A percentile compares a stretch with the other conserved stretches of the same genome.
These are phyloP conservation scores for Scomber colias DNA, from an alignment of 2,113 vertebrate species.

Conservation along the genomic window DNA sequence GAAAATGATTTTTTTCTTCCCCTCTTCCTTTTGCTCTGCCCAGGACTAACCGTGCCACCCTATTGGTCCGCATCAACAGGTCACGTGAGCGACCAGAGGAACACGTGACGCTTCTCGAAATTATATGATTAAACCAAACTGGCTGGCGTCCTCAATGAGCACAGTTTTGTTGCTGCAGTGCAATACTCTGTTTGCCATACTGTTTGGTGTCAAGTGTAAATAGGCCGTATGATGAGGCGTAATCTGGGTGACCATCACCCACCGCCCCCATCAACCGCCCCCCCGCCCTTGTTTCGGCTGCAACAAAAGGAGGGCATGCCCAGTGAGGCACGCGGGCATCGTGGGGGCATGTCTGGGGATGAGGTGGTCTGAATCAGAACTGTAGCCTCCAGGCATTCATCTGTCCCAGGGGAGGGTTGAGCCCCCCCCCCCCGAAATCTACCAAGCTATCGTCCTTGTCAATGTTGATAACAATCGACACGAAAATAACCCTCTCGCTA, in stretches of 20 bases:
- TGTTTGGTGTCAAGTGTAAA: conserved; percentile 73
- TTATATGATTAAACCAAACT: conserved; percentile 71
- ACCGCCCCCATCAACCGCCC: conserved; percentile 5
- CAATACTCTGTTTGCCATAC: conserved; percentile 20
- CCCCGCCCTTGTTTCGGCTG: conserved; percentile 4
- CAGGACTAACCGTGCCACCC: conserved; percentile 80
- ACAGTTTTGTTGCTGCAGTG: conserved; percentile 40
- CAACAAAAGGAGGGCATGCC: conserved; percentile 68
- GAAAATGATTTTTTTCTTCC: conserved; percentile 81
- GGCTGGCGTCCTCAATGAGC: conserved; percentile 71
- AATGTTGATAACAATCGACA: conserved; percentile 6
- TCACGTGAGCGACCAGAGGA: conserved; percentile 81
- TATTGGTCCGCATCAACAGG: conserved; percentile 85
- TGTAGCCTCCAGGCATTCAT: conserved; percentile 57
- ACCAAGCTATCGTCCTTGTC: conserved; percentile 27
- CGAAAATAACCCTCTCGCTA: conserved; percentile 7
- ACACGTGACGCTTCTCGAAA: conserved; percentile 86
- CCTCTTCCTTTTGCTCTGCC: conserved; percentile 78
- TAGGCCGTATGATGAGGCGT: conserved; percentile 70
- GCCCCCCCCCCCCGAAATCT: conserved; percentile 44
- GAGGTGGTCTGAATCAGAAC: conserved; percentile 67
- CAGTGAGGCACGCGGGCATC: conserved; percentile 76
- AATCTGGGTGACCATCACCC: conserved; percentile 77
- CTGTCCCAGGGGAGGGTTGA: conserved; percentile 37
- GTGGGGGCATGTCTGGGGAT: conserved; percentile 69